Percentiles rank a stretch among this genome's conserved stretches.
These are phyloP conservation scores for Caenorhabditis auriculariae DNA, from an alignment of 2,888 invertebrate species.

Conservation along the genomic window DNA sequence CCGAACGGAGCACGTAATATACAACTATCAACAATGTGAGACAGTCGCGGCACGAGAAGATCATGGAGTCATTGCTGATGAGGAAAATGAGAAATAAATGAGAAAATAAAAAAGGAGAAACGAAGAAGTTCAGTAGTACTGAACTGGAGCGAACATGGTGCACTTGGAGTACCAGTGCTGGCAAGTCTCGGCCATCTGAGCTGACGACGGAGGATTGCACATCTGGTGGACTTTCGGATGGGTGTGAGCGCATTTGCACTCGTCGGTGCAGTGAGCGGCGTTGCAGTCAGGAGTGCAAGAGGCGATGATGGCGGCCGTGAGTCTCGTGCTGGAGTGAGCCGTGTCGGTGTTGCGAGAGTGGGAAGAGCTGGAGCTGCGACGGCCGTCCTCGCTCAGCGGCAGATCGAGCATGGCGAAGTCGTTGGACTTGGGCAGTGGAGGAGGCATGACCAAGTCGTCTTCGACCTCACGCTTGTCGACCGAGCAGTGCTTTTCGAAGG, in stretches of 20 bases:
- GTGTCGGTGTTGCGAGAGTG: constrained; percentile 5
- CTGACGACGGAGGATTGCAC: constrained; percentile 55
- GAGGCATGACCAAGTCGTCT: constrained; percentile 46
- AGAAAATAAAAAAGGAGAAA: no score
- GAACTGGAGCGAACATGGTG: constrained; percentile 54
- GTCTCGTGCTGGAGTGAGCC: constrained; percentile 19
- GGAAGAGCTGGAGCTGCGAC: no score
- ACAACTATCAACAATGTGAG: constrained; percentile 14
- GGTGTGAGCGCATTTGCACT: constrained; percentile 54
- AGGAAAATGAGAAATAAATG: no score
- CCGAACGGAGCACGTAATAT: background rate
- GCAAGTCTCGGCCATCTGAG: constrained; percentile 48
- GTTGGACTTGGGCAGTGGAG: constrained; percentile 47
- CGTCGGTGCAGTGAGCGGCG: constrained; percentile 47
- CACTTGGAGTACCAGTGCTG: constrained; percentile 56
- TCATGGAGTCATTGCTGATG: no score
- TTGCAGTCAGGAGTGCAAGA: constrained; percentile 51
- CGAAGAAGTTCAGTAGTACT: constrained; percentile 31
- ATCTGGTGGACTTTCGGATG: constrained; percentile 54
- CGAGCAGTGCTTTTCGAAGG: constrained; percentile 50
- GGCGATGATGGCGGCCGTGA: constrained; percentile 48
- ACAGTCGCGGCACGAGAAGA: background rate
- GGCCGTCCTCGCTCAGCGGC: constrained; percentile 30
- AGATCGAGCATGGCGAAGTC: constrained; percentile 42
- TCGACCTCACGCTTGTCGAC: constrained; percentile 29